Conservation (phyloP, 2,797 vertebrate genomes). For the Smutsia gigantea region DNA sequence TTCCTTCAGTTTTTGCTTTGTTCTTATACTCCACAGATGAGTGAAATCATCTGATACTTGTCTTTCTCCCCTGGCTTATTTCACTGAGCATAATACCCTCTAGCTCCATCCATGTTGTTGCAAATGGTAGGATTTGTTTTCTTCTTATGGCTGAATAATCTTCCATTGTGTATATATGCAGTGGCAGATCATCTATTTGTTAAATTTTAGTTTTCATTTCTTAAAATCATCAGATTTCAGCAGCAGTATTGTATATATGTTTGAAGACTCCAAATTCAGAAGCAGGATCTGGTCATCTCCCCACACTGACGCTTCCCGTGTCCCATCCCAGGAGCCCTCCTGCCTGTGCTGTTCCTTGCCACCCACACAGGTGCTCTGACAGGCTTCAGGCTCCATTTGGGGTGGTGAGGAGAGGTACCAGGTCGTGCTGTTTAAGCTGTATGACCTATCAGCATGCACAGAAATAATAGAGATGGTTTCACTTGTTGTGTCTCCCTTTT, state of each 20-base stretch:
- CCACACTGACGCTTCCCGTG: background rate
- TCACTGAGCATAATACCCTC: no score
- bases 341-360: background rate
- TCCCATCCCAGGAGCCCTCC: background rate
- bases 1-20: no score
- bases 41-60: no score
- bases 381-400: background rate
- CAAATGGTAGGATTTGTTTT: no score
- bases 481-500: background rate
- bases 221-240: constrained; percentile 1
- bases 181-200: background rate
- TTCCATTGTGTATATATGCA: no score
- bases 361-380: background rate
- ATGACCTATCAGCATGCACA: background rate
- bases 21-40: no score
- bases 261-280: background rate
- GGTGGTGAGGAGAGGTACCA: background rate
- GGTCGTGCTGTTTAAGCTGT: background rate
- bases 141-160: no score
- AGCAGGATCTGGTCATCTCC: background rate
- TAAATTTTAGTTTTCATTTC: constrained; percentile 39
- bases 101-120: no score
- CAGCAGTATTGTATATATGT: background rate
- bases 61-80: no score
- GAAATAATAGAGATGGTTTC: background rate